Evolutionary conservation across 2,113 vertebrate genomes (phyloP).

Genomic region (Narcine bancroftii): DNA sequence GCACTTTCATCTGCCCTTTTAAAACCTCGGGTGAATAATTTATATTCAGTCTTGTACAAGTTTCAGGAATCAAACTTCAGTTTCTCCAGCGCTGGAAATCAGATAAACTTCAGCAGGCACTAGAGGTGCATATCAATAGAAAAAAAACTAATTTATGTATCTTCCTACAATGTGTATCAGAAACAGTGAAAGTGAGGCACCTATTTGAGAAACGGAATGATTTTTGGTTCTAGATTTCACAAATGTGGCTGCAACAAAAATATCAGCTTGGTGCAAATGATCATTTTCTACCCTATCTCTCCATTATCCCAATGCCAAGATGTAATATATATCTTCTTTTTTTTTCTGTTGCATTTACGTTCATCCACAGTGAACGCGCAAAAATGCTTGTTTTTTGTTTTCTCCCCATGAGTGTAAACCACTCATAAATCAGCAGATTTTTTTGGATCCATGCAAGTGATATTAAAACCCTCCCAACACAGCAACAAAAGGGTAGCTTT

Average conservation of each 20-base stretch:
- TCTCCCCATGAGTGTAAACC: background rate
- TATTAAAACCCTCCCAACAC: background rate
- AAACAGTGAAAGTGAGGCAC: background rate
- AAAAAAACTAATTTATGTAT: background rate
- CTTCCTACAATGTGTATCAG: background rate
- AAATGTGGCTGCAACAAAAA: background rate
- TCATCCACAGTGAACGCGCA: background rate
- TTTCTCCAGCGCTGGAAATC: background rate
- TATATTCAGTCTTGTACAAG: background rate
- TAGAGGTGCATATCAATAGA: background rate
- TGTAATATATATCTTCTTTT: background rate
- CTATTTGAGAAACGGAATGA: background rate
- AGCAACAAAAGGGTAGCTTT: no score
- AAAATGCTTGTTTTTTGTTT: background rate
- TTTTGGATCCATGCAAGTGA: background rate
- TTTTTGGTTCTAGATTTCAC: background rate
- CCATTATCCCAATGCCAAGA: background rate
- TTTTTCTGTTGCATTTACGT: background rate
- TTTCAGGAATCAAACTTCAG: conserved; percentile 17
- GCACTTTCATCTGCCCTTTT: background rate
- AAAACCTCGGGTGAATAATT: background rate
- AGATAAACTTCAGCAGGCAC: conserved; percentile 1
- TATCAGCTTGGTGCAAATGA: background rate
- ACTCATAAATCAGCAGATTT: conserved; percentile 13
- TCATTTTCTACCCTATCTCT: background rate